Evolutionary conservation across 2,888 invertebrate genomes (phyloP), one percentile per base, ranked within the genome.

Genomic region (Lepidochitona cinerea): DNA sequence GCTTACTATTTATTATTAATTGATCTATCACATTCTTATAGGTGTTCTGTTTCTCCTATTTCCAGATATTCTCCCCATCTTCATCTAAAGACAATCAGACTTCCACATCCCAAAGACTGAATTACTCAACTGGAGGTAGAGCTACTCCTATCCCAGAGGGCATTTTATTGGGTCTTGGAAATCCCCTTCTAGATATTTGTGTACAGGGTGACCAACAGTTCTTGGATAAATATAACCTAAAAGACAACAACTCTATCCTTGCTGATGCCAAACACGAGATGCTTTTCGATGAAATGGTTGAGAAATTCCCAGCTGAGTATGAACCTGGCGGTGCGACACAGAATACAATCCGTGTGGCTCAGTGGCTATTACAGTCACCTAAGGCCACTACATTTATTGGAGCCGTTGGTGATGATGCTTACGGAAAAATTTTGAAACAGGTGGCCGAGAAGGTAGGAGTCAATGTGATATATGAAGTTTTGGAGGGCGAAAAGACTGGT

Each of bases 241-340:
- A 96, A 80, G 93, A 96, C 32, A 97, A 99, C 88, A 94, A 97
- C 92, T 98, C 98, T 0, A 97, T 99, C 82, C 93, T 99, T 87
- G 98, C 98, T 0, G 95, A 94, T 54, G 95, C 95, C 23, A 94
- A 95, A 88, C 99, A 98, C 88, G 94, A 94, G 91, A 94, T 95
- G 0, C 91, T 99, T 80, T 87, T 87, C 83, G 78, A 88, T 84
- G 87, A 92, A 95, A 82, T 93, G 94, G 76, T 97, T 0, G 74
- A 81, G 9, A 81, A 86, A 1, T 83, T 76, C 74, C 72, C 80
- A 18, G 84, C 85, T 0, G 95, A 96, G 74, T 99, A 94, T 90
- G 95, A 96, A 74, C 98, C 99, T 1, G 99, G 99, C n/a, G 98
- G 98, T 72, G 96, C 98, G 41, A 96, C 96, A 0, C 98, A 98